Conservation (phyloP, 2,113 vertebrate genomes). For the Hypanus sabinus region DNA sequence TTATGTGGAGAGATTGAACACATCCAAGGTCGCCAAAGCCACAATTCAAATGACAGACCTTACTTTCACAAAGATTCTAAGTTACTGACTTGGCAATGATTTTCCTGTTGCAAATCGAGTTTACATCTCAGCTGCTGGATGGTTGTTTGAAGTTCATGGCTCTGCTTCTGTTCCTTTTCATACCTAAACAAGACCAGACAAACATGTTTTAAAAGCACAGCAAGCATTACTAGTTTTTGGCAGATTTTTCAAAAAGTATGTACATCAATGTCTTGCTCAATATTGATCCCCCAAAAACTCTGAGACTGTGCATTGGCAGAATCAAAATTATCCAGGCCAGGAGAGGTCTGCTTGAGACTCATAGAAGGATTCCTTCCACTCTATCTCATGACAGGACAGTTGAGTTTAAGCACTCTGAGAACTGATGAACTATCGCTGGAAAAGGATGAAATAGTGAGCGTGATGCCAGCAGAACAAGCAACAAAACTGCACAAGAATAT, state of each 20-base stretch:
- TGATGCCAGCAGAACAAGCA: too few relatives aligned
- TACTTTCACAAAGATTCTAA: neutral
- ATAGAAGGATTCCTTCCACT: too few relatives aligned
- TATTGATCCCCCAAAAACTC: neutral
- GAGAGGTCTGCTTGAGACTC: too few relatives aligned
- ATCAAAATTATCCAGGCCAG: too few relatives aligned
- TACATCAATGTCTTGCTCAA: neutral
- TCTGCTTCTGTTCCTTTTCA: constrained; percentile 36
- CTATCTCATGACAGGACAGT: too few relatives aligned
- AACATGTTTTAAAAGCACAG: neutral
- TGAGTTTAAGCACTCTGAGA: too few relatives aligned
- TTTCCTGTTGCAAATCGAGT: constrained; percentile 19
- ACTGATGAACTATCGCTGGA: too few relatives aligned
- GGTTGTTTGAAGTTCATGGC: neutral
- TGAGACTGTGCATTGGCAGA: too few relatives aligned
- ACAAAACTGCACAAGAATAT: too few relatives aligned
- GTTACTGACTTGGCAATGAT: constrained; percentile 33
- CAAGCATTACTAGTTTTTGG: neutral
- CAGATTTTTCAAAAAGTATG: neutral
- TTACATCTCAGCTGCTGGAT: constrained; percentile 13
- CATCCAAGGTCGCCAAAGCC: neutral
- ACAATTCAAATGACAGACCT: neutral
- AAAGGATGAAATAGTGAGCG: too few relatives aligned
- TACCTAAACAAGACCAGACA: constrained; percentile 8
- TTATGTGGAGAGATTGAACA: too few relatives aligned